Percentiles rank a stretch among this genome's conserved stretches.
phyloP scores from a whole-genome alignment of 1,140 invertebrate genomes.

The Eupristina koningsbergeri region DNA sequence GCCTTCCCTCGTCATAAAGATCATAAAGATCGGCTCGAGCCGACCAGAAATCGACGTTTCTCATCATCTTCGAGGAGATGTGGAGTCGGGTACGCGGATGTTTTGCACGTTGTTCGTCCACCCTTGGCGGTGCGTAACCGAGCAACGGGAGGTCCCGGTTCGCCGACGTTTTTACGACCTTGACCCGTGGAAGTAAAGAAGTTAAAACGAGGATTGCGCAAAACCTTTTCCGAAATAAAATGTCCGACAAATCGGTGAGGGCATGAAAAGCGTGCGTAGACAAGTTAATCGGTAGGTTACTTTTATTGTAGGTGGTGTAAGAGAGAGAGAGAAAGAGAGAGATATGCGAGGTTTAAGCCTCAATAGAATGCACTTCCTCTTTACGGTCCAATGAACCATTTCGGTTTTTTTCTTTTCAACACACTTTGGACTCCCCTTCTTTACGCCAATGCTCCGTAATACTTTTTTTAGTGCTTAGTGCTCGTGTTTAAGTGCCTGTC shows the following conservation, averaged over 20 bases:
- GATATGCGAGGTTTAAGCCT: neutral
- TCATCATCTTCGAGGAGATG: neutral
- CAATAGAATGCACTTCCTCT: conserved; percentile 25
- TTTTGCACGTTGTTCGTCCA: no score
- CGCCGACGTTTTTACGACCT: neutral
- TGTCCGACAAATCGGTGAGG: neutral
- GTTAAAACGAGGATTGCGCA: neutral
- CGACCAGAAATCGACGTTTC: neutral
- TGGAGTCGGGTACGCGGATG: no score
- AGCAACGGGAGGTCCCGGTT: neutral
- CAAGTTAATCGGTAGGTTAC: neutral
- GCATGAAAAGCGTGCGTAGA: neutral
- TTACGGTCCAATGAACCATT: conserved; percentile 31
- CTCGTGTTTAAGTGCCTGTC: no score
- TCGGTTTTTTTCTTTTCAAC: neutral
- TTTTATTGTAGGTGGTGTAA: neutral
- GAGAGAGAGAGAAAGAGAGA: neutral
- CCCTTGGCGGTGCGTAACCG: no score
- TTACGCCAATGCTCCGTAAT: neutral
- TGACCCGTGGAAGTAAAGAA: neutral
- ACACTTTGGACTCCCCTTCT: neutral
- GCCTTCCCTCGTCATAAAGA: neutral
- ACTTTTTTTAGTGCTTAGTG: neutral
- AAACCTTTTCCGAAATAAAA: neutral
- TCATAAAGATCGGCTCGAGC: no score